Evolutionary conservation across 1,140 invertebrate species (phyloP).

Genomic region (Drosophila nasuta): DNA sequence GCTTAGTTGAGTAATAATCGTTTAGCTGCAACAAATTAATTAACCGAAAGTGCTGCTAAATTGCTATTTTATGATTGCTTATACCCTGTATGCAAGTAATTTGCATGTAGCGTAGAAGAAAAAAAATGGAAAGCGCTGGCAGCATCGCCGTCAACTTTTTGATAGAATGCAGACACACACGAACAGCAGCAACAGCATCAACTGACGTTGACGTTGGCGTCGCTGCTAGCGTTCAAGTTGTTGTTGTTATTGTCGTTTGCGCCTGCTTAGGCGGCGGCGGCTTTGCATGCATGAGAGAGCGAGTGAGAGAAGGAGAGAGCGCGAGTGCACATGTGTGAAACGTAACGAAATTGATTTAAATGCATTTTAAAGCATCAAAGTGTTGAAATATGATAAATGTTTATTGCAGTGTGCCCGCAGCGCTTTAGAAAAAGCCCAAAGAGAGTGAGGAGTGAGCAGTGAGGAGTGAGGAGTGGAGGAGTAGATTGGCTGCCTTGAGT

Average conservation of each 20-base stretch:
- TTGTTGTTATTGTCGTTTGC: conserved; percentile 35
- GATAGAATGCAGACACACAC: conserved; percentile 39
- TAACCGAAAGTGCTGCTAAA: not conserved
- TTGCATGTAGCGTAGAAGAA: conserved; percentile 23
- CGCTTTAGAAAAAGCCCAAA: conserved; percentile 6
- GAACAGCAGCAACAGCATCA: conserved; percentile 5
- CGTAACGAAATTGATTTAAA: conserved; percentile 81
- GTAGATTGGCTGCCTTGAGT: conserved; percentile 12
- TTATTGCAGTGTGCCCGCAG: conserved; percentile 57
- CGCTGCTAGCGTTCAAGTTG: conserved; percentile 7
- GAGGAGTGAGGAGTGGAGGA: not conserved
- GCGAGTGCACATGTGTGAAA: conserved; percentile 42
- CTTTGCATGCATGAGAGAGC: conserved; percentile 1
- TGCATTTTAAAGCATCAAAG: conserved; percentile 83
- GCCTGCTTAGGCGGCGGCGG: conserved; percentile 19
- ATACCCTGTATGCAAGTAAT: conserved; percentile 25
- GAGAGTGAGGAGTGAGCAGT: conserved; percentile 1
- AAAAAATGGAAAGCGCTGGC: conserved; percentile 49
- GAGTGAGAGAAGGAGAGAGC: conserved; percentile 9
- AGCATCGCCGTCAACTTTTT: conserved; percentile 35
- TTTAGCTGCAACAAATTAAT: not conserved
- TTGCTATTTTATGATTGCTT: not conserved
- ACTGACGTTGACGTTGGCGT: not conserved
- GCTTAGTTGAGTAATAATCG: not conserved
- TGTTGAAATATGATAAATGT: conserved; percentile 83